Conservation (phyloP, 2,888 invertebrate species). For the Argynnis bischoffii region DNA sequence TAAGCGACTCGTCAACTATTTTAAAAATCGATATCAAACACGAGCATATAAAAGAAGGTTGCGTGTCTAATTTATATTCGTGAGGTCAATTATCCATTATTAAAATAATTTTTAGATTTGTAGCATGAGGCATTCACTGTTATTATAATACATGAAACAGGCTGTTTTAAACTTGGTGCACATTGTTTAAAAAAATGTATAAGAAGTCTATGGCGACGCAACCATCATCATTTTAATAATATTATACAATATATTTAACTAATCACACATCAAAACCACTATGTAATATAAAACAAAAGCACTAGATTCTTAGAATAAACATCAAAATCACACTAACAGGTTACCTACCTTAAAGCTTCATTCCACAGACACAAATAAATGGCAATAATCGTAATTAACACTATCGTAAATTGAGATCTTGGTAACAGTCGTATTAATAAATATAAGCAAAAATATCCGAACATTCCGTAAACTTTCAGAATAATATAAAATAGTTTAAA, state of each 20-base stretch:
- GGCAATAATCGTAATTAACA: conserved; percentile 3
- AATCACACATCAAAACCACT: conserved; percentile 27
- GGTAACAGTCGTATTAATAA: conserved; percentile 7
- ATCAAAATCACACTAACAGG: conserved; percentile 32
- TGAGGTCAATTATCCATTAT: conserved; percentile 24
- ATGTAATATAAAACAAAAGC: conserved; percentile 23
- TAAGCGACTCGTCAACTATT: conserved; percentile 6
- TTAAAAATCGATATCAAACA: conserved; percentile 1
- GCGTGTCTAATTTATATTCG: conserved; percentile 24
- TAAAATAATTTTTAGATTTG: conserved; percentile 16
- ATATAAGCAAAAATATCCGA: conserved; percentile 10
- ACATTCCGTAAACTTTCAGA: conserved; percentile 9
- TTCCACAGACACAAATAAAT: conserved; percentile 25
- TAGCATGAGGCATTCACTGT: background rate
- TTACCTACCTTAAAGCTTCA: conserved; percentile 36
- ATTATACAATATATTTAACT: conserved; percentile 6
- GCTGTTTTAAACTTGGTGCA: too few species aligned
- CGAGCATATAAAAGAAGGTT: conserved; percentile 1
- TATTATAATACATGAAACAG: conserved; percentile 6
- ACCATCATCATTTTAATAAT: too few species aligned
- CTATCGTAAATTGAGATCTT: conserved; percentile 16
- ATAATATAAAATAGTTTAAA: too few species aligned
- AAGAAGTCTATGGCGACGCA: too few species aligned
- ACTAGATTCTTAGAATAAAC: conserved; percentile 22
- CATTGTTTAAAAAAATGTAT: too few species aligned